Percentiles rank a stretch among this genome's conserved stretches.
Evolutionary conservation across 92 coral and sea anemone genomes (phyloP).

Genomic region (Zoanthus gigantus): DNA sequence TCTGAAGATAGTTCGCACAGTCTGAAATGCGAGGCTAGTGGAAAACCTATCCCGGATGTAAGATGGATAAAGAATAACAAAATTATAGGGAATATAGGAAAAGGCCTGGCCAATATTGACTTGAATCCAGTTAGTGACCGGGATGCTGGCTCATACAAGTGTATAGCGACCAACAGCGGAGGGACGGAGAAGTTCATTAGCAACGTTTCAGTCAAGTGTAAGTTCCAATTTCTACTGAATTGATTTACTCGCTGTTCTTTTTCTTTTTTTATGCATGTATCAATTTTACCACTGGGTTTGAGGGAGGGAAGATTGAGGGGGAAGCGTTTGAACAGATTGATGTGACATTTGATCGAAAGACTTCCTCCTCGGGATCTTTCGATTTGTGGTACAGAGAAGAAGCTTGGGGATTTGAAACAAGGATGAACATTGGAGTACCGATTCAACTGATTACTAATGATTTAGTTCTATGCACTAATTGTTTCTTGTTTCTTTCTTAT

Average conservation of each 20-base stretch:
- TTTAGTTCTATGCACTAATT: no score
- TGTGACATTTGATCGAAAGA: no score
- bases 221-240: slow-evolving; percentile 27
- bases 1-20: slow-evolving; percentile 62
- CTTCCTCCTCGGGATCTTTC: no score
- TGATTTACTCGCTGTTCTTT: neutral
- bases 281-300: no score
- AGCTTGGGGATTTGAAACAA: no score
- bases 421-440: no score
- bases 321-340: no score
- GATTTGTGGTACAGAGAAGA: no score
- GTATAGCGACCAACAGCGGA: slow-evolving; percentile 78
- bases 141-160: slow-evolving; percentile 71
- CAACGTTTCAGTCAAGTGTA: slow-evolving; percentile 75
- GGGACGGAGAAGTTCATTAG: slow-evolving; percentile 52
- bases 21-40: slow-evolving; percentile 77
- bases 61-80: slow-evolving; percentile 72
- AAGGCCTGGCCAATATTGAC: slow-evolving; percentile 50
- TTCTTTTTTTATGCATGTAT: no score
- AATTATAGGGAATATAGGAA: slow-evolving; percentile 45
- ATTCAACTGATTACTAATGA: no score
- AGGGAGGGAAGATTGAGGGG: no score
- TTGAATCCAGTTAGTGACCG: slow-evolving; percentile 72
- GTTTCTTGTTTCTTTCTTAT: no score
- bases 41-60: slow-evolving; percentile 84